Evolutionary conservation across 1,140 invertebrate species (phyloP).

Genomic region (Plutomurus gul): DNA sequence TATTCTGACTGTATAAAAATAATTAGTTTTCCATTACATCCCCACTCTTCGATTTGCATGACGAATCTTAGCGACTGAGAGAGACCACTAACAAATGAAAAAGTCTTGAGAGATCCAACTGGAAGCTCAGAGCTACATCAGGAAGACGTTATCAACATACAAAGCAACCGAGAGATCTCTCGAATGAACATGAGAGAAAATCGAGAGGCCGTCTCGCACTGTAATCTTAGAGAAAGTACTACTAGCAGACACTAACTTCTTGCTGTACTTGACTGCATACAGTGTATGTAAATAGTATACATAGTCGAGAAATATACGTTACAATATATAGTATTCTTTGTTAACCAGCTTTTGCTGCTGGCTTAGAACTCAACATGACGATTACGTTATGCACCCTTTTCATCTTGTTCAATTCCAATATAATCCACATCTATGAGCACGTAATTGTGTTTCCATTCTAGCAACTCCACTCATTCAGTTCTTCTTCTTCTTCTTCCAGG

Average conservation of each 20-base stretch:
- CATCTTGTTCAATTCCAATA: conserved; percentile 18
- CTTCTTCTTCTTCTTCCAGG: neutral
- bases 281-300: too few relatives aligned
- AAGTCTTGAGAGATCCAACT: conserved; percentile 1
- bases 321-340: too few relatives aligned
- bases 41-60: too few relatives aligned
- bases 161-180: neutral
- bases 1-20: too few relatives aligned
- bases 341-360: neutral
- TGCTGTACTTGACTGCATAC: too few relatives aligned
- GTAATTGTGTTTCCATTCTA: conserved; percentile 11
- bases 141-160: neutral
- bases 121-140: too few relatives aligned
- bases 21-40: too few relatives aligned
- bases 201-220: neutral
- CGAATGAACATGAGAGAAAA: conserved; percentile 15
- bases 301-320: too few relatives aligned
- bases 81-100: too few relatives aligned
- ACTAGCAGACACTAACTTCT: too few relatives aligned
- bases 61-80: too few relatives aligned
- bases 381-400: conserved; percentile 23
- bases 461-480: neutral
- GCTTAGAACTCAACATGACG: conserved; percentile 19
- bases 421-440: conserved; percentile 28
- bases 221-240: too few relatives aligned